A percentile compares a stretch with the other conserved stretches of the same genome.
phyloP scores from a whole-genome alignment of 2,888 invertebrate genomes.

The Lasius fuliginosus region DNA sequence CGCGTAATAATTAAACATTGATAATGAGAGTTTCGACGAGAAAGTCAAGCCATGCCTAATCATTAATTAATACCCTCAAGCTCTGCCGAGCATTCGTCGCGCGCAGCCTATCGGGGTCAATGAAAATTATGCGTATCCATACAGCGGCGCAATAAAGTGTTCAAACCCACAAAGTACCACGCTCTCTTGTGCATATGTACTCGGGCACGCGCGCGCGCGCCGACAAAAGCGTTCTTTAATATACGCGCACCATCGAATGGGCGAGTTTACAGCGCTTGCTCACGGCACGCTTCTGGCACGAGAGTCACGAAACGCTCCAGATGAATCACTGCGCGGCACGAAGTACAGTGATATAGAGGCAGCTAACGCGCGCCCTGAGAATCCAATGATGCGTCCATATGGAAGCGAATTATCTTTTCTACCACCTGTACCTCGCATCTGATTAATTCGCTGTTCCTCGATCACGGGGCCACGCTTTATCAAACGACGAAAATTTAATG shows the following conservation, averaged over 20 bases:
- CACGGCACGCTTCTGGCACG: slow-evolving; percentile 74
- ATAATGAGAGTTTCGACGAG: slow-evolving; percentile 62
- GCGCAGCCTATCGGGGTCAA: slow-evolving; percentile 47
- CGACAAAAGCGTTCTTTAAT: slow-evolving; percentile 71
- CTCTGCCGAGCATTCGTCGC: slow-evolving; percentile 9
- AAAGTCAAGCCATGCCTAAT: slow-evolving; percentile 21
- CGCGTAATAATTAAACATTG: slow-evolving; percentile 64
- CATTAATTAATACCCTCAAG: slow-evolving; percentile 67
- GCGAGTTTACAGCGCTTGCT: slow-evolving; percentile 76
- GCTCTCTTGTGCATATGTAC: slow-evolving; percentile 22
- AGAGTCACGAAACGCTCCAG: slow-evolving; percentile 79
- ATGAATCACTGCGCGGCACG: slow-evolving; percentile 79
- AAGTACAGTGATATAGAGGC: slow-evolving; percentile 61
- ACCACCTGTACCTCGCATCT: slow-evolving; percentile 56
- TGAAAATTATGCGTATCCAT: slow-evolving; percentile 68
- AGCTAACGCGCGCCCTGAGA: slow-evolving; percentile 46
- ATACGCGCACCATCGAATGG: slow-evolving; percentile 71
- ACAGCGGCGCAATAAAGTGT: slow-evolving; percentile 69
- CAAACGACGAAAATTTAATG: slow-evolving; percentile 46
- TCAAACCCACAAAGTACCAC: slow-evolving; percentile 49
- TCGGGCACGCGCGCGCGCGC: slow-evolving; percentile 10
- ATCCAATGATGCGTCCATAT: slow-evolving; percentile 56
- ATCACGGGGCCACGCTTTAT: slow-evolving; percentile 34
- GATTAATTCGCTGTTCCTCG: slow-evolving; percentile 47
- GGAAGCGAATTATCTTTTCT: slow-evolving; percentile 63